Conservation (phyloP, 2,888 invertebrate species). For the Sepioteuthis lessoniana region DNA sequence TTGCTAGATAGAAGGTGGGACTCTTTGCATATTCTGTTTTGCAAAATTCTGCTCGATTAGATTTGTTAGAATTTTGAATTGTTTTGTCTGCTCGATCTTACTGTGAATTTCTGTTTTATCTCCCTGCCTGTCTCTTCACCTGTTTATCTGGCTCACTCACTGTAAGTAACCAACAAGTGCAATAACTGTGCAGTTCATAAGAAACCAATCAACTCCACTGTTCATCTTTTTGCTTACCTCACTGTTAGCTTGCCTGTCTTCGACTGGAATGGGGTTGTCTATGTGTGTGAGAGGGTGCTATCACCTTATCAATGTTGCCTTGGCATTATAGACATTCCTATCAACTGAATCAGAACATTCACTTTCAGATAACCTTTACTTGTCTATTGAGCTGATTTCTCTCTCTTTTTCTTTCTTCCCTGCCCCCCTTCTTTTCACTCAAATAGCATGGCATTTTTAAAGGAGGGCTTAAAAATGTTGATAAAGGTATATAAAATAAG, state of each 20-base stretch:
- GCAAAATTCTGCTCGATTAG: background rate
- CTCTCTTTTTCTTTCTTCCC: background rate
- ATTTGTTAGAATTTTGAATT: background rate
- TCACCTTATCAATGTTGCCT: background rate
- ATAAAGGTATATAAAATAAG: background rate
- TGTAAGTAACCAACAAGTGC: background rate
- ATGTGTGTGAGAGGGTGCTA: background rate
- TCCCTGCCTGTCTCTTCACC: background rate
- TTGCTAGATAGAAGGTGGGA: no score
- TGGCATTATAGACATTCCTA: conserved; percentile 23
- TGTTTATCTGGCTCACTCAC: background rate
- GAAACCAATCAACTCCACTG: background rate
- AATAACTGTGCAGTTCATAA: conserved; percentile 10
- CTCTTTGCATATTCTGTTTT: background rate
- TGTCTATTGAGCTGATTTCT: background rate
- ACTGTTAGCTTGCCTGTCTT: background rate
- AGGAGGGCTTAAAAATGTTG: background rate
- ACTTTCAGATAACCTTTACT: conserved; percentile 33
- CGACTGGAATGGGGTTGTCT: background rate
- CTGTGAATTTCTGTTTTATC: background rate
- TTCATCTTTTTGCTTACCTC: background rate
- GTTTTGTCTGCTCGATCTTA: background rate
- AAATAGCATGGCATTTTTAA: background rate
- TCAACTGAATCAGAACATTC: conserved; percentile 33
- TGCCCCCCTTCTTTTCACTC: background rate